Evolutionary conservation across 2,113 vertebrate genomes (phyloP).

Genomic region (Ptilorrhoa leucosticta): DNA sequence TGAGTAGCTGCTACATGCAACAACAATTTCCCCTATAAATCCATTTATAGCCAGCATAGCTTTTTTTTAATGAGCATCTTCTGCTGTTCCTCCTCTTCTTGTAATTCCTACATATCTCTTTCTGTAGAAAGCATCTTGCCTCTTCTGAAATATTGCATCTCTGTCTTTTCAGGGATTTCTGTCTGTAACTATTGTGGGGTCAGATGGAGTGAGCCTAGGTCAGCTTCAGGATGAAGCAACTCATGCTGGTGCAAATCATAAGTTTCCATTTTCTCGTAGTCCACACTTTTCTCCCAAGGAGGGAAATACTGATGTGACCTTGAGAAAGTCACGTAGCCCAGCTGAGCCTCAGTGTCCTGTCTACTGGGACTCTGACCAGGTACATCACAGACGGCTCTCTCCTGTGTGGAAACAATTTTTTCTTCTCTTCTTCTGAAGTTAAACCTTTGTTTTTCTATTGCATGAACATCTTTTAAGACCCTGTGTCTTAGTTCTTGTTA

Average conservation of each 20-base stretch:
- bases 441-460: background rate
- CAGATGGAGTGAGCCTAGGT: background rate
- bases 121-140: background rate
- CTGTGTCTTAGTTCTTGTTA: background rate
- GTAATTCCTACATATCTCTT: background rate
- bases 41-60: background rate
- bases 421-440: background rate
- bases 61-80: background rate
- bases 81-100: background rate
- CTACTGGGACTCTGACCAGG: background rate
- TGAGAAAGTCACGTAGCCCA: background rate
- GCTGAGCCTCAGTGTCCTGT: background rate
- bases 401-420: fast-evolving
- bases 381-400: background rate
- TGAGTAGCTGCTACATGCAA: background rate
- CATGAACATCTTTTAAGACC: background rate
- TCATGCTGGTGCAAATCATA: background rate
- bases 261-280: background rate
- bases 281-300: background rate
- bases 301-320: background rate
- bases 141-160: background rate
- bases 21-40: background rate
- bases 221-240: background rate
- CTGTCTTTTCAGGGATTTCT: background rate
- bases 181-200: background rate